Conservation (phyloP, 1,140 invertebrate genomes). For the Trichogramma pretiosum region DNA sequence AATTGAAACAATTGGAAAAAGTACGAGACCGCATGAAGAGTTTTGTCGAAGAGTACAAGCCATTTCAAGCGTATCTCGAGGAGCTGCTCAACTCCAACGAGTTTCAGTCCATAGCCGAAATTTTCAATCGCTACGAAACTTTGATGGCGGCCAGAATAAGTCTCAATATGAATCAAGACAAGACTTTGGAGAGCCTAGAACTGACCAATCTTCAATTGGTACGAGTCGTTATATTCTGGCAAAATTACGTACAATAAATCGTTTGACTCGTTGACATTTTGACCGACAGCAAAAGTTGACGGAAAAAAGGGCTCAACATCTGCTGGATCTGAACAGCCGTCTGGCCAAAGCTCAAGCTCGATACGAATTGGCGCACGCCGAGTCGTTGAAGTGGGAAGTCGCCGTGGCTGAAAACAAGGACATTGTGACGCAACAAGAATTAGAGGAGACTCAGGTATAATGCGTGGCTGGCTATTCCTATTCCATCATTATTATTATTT, state of each 20-base stretch:
- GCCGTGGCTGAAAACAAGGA: constrained; percentile 33
- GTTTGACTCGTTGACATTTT: neutral
- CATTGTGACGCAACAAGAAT: constrained; percentile 24
- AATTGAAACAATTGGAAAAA: constrained; percentile 41
- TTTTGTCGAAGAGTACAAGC: constrained; percentile 45
- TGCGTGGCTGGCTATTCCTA: neutral
- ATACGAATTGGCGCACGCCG: constrained; percentile 27
- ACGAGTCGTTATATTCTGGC: constrained; percentile 6
- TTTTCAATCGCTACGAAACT: constrained; percentile 52
- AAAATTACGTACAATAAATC: too few relatives aligned
- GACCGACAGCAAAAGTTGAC: constrained; percentile 32
- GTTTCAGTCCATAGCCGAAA: constrained; percentile 48
- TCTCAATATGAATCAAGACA: constrained; percentile 30
- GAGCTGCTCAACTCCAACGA: constrained; percentile 43
- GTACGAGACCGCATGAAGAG: constrained; percentile 46
- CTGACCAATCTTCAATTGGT: constrained; percentile 30
- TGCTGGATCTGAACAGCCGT: constrained; percentile 37
- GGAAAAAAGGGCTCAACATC: constrained; percentile 28
- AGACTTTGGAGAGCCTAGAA: constrained; percentile 31
- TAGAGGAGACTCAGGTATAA: constrained; percentile 30
- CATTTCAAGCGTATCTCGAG: constrained; percentile 50
- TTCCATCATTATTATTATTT: too few relatives aligned
- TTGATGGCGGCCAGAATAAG: constrained; percentile 33
- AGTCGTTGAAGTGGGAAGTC: constrained; percentile 34
- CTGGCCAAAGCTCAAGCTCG: constrained; percentile 31